phyloP scores from a whole-genome alignment of 2,797 vertebrate species.

The Gobionotothen gibberifrons region DNA sequence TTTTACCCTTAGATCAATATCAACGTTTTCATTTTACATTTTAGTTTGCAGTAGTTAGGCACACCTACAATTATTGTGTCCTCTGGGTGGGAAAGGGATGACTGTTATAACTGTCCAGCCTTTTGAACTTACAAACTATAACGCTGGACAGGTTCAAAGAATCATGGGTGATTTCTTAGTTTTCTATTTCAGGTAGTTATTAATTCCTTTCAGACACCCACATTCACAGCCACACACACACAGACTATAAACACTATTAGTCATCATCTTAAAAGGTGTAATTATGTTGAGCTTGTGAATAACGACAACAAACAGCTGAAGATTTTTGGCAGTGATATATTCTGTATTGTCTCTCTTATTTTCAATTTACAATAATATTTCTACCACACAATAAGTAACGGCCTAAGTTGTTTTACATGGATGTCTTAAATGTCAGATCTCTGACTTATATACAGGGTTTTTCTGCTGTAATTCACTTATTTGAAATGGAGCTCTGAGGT shows the following conservation, averaged over 20 bases:
- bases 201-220: neutral
- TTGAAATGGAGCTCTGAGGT: constrained; percentile 31
- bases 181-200: neutral
- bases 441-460: constrained; percentile 61
- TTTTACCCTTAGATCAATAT: neutral
- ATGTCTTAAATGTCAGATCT: constrained; percentile 7
- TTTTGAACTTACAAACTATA: neutral
- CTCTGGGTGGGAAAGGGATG: neutral
- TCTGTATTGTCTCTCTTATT: constrained; percentile 54
- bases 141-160: neutral
- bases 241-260: neutral
- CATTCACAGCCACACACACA: neutral
- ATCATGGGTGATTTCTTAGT: neutral
- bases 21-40: neutral
- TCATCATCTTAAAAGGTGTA: constrained; percentile 2
- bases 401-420: constrained; percentile 35
- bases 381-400: constrained; percentile 39
- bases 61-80: neutral
- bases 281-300: constrained; percentile 1
- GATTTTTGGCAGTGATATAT: constrained; percentile 23
- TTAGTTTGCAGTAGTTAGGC: neutral
- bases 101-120: neutral
- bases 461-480: constrained; percentile 23
- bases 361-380: constrained; percentile 51
- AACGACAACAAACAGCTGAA: constrained; percentile 38